phyloP scores from a whole-genome alignment of 2,888 invertebrate species.

The Autographa gamma region DNA sequence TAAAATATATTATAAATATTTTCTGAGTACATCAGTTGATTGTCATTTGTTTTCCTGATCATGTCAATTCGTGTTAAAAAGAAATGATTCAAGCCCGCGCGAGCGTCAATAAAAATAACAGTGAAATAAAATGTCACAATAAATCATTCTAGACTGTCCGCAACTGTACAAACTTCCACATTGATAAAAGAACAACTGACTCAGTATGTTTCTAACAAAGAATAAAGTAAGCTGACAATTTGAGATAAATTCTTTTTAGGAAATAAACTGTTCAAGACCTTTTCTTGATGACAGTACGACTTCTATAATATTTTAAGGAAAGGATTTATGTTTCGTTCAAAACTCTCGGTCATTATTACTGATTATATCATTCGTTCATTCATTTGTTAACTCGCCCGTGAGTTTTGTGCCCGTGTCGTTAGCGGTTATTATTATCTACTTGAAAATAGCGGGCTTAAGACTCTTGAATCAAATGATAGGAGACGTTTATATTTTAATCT shows the following conservation, averaged over 20 bases:
- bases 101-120: no score
- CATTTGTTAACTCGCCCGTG: neutral
- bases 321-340: neutral
- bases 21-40: no score
- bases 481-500: neutral
- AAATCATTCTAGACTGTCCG: neutral
- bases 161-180: constrained; percentile 2
- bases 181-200: neutral
- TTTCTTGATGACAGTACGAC: neutral
- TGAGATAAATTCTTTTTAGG: neutral
- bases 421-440: neutral
- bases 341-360: neutral
- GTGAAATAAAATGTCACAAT: neutral
- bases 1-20: no score
- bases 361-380: constrained; percentile 1
- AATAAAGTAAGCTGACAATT: neutral
- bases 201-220: neutral
- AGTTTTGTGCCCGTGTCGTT: neutral
- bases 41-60: no score
- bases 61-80: no score
- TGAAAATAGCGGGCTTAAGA: neutral
- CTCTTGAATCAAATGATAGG: neutral
- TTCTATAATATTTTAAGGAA: neutral
- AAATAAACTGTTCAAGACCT: neutral
- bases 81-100: no score